These are phyloP conservation scores for Coenonympha arcania DNA, from an alignment of 2,888 invertebrate genomes.

Conservation along the genomic window DNA sequence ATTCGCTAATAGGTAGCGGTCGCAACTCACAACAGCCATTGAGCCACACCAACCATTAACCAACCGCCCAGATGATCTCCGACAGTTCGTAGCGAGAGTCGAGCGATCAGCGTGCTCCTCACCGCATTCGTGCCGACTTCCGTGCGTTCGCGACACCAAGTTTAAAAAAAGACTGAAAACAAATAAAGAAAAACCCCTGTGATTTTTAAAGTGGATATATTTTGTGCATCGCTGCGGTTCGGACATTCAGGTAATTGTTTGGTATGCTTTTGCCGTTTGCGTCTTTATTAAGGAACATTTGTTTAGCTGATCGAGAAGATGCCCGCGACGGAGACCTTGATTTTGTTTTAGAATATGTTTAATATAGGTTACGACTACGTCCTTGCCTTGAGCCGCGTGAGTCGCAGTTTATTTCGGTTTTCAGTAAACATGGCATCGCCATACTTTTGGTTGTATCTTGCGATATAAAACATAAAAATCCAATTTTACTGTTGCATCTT, in stretches of 20 bases:
- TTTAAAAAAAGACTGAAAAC: neutral
- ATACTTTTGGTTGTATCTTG: conserved; percentile 10
- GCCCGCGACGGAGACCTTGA: conserved; percentile 49
- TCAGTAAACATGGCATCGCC: conserved; percentile 13
- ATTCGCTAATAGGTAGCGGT: conserved; percentile 20
- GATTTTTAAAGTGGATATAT: conserved; percentile 3
- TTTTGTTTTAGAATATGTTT: conserved; percentile 57
- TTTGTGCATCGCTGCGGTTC: conserved; percentile 11
- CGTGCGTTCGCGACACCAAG: conserved; percentile 2
- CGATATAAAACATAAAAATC: neutral
- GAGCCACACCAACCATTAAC: no score
- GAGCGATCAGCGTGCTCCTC: conserved; percentile 31
- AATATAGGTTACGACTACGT: conserved; percentile 63
- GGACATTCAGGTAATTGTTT: conserved; percentile 16
- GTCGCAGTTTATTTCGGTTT: conserved; percentile 54
- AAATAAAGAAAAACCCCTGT: neutral
- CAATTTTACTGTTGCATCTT: no score
- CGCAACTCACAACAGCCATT: no score
- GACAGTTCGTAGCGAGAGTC: conserved; percentile 30
- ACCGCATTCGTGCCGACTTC: neutral
- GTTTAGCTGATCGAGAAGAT: conserved; percentile 22
- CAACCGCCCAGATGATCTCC: conserved; percentile 35
- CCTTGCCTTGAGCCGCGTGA: conserved; percentile 65
- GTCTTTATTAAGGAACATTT: neutral
- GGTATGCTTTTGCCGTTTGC: neutral